These are phyloP conservation scores for Macrobrachium rosenbergii DNA, from an alignment of 1,140 invertebrate genomes.

Conservation along the genomic window DNA sequence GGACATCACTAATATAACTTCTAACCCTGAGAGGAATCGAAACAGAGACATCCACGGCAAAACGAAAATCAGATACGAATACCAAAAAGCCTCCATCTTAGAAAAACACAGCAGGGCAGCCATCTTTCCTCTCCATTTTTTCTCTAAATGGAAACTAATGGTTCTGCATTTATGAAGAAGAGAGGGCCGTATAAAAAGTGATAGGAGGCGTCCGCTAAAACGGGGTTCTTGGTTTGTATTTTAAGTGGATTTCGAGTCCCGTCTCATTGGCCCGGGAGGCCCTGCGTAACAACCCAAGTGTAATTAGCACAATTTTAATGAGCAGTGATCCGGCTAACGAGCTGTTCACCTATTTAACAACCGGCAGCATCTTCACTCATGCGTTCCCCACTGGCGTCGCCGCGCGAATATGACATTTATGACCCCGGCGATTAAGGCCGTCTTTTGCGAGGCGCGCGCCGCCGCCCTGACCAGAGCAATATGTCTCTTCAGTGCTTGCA, in stretches of 20 bases:
- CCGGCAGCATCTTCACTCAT: conserved; percentile 31
- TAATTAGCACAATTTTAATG: conserved; percentile 53
- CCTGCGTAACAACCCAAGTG: conserved; percentile 46
- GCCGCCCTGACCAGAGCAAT: too few relatives aligned
- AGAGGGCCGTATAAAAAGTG: neutral
- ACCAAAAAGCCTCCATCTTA: too few relatives aligned
- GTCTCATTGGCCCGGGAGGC: conserved; percentile 6
- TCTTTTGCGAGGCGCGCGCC: neutral
- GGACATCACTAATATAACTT: too few relatives aligned
- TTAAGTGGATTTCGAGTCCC: conserved; percentile 32
- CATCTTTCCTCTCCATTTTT: too few relatives aligned
- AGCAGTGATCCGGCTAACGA: conserved; percentile 45
- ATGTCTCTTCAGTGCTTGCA: too few relatives aligned
- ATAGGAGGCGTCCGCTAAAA: neutral
- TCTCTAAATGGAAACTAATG: neutral
- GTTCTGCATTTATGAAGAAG: neutral
- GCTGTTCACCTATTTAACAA: conserved; percentile 49
- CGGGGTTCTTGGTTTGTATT: conserved; percentile 10
- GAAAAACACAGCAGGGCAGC: too few relatives aligned
- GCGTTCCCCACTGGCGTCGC: neutral
- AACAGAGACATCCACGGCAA: too few relatives aligned
- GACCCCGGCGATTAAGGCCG: neutral
- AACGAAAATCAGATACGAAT: too few relatives aligned
- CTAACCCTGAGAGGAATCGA: too few relatives aligned
- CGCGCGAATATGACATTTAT: neutral